Base-by-base conservation (phyloP, 2,797 vertebrate species). In the Galaxias olidus region DNA sequence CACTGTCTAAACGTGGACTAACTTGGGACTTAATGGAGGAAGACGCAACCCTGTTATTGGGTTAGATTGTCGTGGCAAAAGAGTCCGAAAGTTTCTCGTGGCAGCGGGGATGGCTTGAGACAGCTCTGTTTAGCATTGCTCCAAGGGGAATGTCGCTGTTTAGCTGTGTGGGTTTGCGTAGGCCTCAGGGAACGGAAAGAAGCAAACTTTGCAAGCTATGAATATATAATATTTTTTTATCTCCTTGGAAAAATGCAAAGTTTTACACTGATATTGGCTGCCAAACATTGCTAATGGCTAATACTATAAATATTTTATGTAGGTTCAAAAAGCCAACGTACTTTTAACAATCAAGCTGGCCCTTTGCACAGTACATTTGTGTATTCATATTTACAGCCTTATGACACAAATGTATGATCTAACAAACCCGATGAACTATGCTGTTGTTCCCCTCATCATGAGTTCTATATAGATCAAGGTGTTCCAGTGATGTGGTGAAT, bases 401-500 rank as follows among this genome's bases (percentile, higher is more conserved):
- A 30, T 30, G 6, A 30, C 30, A 30, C 6, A 30, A 30, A 30
- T 30, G 2, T 30, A 30, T 30, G 6, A 30, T 30, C 30, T 6
- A 2, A 30, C 2, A 30, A 30, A 30, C 30, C 30, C 6, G 30
- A 30, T 30, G 30, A 2, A 30, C 30, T 30, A 30, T 6, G 6
- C 30, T 30, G 30, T 3, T 30, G 6, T 30, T 30, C 30, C 2
- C 30, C 30, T 6, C 6, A 30, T 30, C 30, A 30, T 30, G 30
- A 3, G 2, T 30, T 81, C 76, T 80, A 79, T 78, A 69, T 55
- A 44, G 74, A 70, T 73, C 61, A 78, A 82, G 74, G 80, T 78
- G 77, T 68, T 14, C 41, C 51, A 66, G 58, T 80, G 82, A 84
- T 76, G 69, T 69, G 77, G 70, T 77, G 68, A 82, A 75, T 73